Base-by-base conservation (phyloP, 2,797 vertebrate species). In the Ptychadena robeensis region DNA sequence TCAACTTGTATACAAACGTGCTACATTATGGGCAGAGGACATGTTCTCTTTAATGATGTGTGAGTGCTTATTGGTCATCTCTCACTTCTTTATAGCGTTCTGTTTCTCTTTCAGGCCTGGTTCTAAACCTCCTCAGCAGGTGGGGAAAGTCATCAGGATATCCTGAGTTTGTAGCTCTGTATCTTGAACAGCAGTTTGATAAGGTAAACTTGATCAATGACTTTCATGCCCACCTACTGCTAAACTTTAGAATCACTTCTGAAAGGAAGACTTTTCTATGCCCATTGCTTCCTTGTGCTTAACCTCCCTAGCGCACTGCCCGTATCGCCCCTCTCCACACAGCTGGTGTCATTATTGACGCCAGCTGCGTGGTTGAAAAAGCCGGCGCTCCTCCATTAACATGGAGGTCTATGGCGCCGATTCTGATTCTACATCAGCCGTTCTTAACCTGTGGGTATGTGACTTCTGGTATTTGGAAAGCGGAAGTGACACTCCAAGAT, bases 71-170 rank as follows among this genome's bases (percentile, higher is more conserved):
- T 5, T 53, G 4, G 18, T 53, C 44, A 53, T 28, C 25, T n/a
- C 65, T 67, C 18, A 66, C 64, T 2, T 32, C 4, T 44, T 34
- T 53, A 18, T 38, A 48, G 38, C 25, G 18, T 9, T 68, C 2
- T 53, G 73, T 77, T 66, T 67, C 87, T 48, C 81, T 82, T 88
- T 87, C 79, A 84, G 82, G 70, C 65, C 11, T 86, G 84, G 78
- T 85, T 87, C 80, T 89, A 72, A 74, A 74, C 35, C 59, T 64
- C 18, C 38, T 12, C 81, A 85, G 67, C 40, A 86, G 34, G 65
- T 79, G 70, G 83, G 15, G 27, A 73, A 86, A 71, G 65, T 86
- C 65, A 35, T 87, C 72, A 86, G 66, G 38, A 61, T 63, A 75
- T 67, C 71, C 40, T 57, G 70, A 85, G 84, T 85, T 65, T 87